Percentiles rank a stretch among this genome's conserved stretches.
phyloP scores from a whole-genome alignment of 2,113 vertebrate genomes.

The Salvelinus namaycush region DNA sequence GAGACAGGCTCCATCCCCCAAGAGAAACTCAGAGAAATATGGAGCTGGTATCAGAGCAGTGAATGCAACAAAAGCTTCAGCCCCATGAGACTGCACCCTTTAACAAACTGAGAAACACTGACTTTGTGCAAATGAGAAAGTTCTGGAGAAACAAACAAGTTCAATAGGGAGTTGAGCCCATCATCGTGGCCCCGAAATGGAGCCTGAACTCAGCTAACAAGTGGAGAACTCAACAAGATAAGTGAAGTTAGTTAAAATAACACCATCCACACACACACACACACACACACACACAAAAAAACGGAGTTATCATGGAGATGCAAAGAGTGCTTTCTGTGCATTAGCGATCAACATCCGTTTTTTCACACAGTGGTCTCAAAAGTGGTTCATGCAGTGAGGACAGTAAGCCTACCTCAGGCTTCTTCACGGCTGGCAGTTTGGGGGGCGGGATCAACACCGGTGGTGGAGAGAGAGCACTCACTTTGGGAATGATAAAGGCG shows the following conservation, averaged over 20 bases:
- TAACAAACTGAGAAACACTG: constrained; percentile 3
- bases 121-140: constrained; percentile 7
- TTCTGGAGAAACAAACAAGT: neutral
- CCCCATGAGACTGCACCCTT: neutral
- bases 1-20: constrained; percentile 1
- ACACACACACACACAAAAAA: constrained; percentile 4
- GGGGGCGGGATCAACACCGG: constrained; percentile 14
- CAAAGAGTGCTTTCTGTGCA: constrained; percentile 36
- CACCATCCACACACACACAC: neutral
- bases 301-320: neutral
- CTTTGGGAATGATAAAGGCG: neutral
- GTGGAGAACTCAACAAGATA: neutral
- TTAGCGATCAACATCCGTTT: constrained; percentile 11
- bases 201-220: neutral
- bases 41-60: neutral
- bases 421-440: constrained; percentile 40
- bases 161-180: neutral
- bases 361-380: constrained; percentile 35
- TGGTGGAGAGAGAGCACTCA: constrained; percentile 18
- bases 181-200: neutral
- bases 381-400: constrained; percentile 24
- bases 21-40: neutral
- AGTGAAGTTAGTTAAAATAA: constrained; percentile 15
- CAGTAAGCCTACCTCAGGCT: constrained; percentile 63
- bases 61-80: constrained; percentile 2